Conservation (phyloP, 1,140 invertebrate species). For the Drosophila lacteicornis region DNA sequence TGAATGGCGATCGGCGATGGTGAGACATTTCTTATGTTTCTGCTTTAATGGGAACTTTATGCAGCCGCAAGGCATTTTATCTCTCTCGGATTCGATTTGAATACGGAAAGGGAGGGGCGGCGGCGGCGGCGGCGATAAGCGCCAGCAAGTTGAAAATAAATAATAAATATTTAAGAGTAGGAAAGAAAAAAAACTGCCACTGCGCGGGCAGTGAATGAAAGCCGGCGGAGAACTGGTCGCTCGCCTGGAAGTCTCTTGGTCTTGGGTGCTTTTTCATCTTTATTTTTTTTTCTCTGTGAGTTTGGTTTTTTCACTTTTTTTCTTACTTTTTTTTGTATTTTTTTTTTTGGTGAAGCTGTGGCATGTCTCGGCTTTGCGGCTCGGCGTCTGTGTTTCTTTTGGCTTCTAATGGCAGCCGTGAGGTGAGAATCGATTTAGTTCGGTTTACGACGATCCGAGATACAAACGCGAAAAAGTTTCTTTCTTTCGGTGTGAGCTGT, state of each 20-base stretch:
- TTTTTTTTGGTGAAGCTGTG: constrained; percentile 64
- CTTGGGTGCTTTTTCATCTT: constrained; percentile 43
- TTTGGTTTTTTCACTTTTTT: constrained; percentile 25
- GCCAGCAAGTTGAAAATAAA: constrained; percentile 72
- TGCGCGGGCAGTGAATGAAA: constrained; percentile 58
- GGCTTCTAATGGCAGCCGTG: constrained; percentile 83
- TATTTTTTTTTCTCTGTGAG: constrained; percentile 35
- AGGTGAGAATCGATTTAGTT: constrained; percentile 85
- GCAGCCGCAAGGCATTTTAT: constrained; percentile 74
- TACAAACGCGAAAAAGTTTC: constrained; percentile 84
- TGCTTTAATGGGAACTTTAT: constrained; percentile 68
- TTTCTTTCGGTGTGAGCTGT: constrained; percentile 58
- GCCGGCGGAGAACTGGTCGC: constrained; percentile 73
- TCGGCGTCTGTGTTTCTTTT: constrained; percentile 67
- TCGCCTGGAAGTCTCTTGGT: constrained; percentile 62
- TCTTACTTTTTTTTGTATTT: constrained; percentile 18
- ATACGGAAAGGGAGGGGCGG: constrained; percentile 42
- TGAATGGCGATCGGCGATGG: constrained; percentile 54
- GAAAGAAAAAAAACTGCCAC: constrained; percentile 58
- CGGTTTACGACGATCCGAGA: constrained; percentile 83
- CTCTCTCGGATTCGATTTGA: constrained; percentile 59
- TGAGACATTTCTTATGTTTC: constrained; percentile 55
- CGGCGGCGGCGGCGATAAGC: constrained; percentile 45
- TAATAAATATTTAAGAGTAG: constrained; percentile 74
- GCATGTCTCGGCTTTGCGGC: constrained; percentile 59